Conservation (phyloP, 2,113 vertebrate species). For the Trogon melanurus region DNA sequence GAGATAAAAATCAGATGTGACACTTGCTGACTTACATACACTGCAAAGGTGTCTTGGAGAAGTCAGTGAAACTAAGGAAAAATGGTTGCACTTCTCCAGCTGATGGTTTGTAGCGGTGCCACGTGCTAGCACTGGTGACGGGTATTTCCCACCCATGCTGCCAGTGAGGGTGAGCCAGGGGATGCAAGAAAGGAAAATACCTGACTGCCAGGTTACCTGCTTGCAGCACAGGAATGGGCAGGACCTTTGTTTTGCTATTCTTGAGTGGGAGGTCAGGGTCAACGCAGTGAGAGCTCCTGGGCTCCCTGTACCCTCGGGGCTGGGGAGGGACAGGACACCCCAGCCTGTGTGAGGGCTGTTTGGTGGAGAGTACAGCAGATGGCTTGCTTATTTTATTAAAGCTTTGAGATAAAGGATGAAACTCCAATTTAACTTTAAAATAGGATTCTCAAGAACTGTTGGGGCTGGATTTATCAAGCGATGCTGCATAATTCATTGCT, state of each 20-base stretch:
- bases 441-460: slow-evolving; percentile 13
- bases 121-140: neutral
- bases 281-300: neutral
- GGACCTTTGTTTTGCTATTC: neutral
- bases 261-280: neutral
- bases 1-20: neutral
- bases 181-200: neutral
- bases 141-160: neutral
- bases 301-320: rapidly evolving
- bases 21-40: neutral
- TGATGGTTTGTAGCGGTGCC: neutral
- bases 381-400: slow-evolving; percentile 17
- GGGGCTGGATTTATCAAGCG: neutral
- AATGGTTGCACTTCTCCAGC: neutral
- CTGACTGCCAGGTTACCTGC: neutral
- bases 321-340: neutral
- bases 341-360: neutral
- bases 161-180: neutral
- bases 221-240: neutral
- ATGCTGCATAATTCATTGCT: slow-evolving; percentile 45
- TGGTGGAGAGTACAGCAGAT: neutral
- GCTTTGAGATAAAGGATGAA: slow-evolving; percentile 27
- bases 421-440: slow-evolving; percentile 40
- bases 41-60: slow-evolving; percentile 17
- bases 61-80: slow-evolving; percentile 4